These are phyloP conservation scores for Parthenolecanium corni DNA, from an alignment of 2,888 invertebrate genomes.

Conservation along the genomic window DNA sequence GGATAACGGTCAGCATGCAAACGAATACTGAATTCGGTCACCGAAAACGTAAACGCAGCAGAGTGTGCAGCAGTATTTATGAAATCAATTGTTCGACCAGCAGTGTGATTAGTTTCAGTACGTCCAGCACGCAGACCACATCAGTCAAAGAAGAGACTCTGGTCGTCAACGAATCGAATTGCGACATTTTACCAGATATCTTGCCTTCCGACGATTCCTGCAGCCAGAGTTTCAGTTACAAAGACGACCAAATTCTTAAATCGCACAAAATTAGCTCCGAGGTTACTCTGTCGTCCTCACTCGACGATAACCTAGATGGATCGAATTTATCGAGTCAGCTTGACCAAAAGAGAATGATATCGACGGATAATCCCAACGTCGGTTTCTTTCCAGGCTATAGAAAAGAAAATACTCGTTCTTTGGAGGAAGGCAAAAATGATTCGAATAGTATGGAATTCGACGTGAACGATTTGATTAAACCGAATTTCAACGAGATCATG, in stretches of 20 bases:
- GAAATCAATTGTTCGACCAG: not conserved
- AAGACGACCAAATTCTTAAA: too few species aligned
- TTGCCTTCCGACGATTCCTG: not conserved
- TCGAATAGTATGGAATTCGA: not conserved
- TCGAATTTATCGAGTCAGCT: conserved; percentile 2
- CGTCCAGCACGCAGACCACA: conserved; percentile 20
- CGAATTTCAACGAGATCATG: conserved; percentile 18
- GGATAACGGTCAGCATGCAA: conserved; percentile 23
- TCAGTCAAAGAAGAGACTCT: conserved; percentile 10
- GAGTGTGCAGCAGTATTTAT: not conserved
- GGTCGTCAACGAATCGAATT: not conserved
- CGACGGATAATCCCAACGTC: too few species aligned
- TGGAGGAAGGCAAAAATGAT: conserved; percentile 11
- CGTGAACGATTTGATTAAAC: conserved; percentile 4
- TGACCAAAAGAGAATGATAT: not conserved
- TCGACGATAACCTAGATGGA: conserved; percentile 7
- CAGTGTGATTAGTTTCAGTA: conserved; percentile 1
- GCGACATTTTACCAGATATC: too few species aligned
- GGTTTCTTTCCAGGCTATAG: too few species aligned
- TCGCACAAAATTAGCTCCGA: too few species aligned
- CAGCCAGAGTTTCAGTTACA: not conserved
- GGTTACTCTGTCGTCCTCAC: not conserved
- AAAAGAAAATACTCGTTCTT: not conserved
- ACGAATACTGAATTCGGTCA: not conserved
- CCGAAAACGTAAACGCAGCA: conserved; percentile 8